phyloP scores from a whole-genome alignment of 2,797 vertebrate genomes.

The Smutsia temminckii region DNA sequence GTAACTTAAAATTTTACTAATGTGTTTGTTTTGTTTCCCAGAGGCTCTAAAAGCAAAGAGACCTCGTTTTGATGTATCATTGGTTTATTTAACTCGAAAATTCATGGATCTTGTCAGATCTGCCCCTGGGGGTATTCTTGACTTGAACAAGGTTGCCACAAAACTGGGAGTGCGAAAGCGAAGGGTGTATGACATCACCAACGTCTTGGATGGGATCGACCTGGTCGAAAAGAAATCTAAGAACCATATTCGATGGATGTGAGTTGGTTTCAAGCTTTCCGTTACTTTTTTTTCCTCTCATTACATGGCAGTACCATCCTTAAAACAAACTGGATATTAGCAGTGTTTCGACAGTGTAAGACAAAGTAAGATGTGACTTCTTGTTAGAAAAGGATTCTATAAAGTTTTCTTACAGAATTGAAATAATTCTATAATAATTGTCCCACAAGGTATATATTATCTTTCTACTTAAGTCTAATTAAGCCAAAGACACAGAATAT shows the following conservation, averaged over 20 bases:
- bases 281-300: background rate
- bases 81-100: conserved; percentile 88
- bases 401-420: background rate
- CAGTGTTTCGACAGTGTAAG: background rate
- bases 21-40: conserved; percentile 70
- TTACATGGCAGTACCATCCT: background rate
- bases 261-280: conserved; percentile 82
- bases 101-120: conserved; percentile 91
- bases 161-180: conserved; percentile 89
- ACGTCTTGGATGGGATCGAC: conserved; percentile 90
- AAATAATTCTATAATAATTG: background rate
- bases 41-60: conserved; percentile 75
- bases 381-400: background rate
- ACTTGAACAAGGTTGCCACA: conserved; percentile 88
- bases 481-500: background rate
- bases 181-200: conserved; percentile 94
- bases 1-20: background rate
- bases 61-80: conserved; percentile 88
- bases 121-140: conserved; percentile 89
- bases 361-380: background rate
- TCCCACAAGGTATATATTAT: background rate
- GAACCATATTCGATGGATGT: conserved; percentile 94
- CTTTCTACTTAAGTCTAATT: background rate
- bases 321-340: background rate
- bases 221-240: conserved; percentile 91